Percentiles rank a stretch among this genome's conserved stretches.
Conservation (phyloP, 2,797 vertebrate species). For the Sitta carolinensis region DNA sequence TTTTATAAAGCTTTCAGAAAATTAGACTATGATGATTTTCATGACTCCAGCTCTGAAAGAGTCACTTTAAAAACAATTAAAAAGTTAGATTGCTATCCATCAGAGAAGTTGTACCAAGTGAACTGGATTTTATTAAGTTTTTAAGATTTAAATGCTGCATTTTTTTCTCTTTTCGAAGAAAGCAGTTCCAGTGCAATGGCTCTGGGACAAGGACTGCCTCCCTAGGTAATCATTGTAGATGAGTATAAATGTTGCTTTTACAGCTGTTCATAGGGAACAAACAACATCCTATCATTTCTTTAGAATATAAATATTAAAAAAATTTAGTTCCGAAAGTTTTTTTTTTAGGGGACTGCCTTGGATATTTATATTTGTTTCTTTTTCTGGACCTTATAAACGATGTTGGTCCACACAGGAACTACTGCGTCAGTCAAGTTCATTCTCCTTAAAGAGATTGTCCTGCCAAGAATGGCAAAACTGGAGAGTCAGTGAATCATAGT, state of each 20-base stretch:
- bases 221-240: background rate
- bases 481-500: slow-evolving; percentile 30
- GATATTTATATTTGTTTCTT: background rate
- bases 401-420: slow-evolving; percentile 7
- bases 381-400: background rate
- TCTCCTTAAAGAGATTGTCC: slow-evolving; percentile 23
- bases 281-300: background rate
- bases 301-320: background rate
- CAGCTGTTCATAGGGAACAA: slow-evolving; percentile 33
- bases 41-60: slow-evolving; percentile 48
- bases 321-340: background rate
- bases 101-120: slow-evolving; percentile 35
- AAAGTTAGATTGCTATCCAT: slow-evolving; percentile 40
- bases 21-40: slow-evolving; percentile 69
- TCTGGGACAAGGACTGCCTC: slow-evolving; percentile 35
- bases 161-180: slow-evolving; percentile 50
- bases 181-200: slow-evolving; percentile 14
- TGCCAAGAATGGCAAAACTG: background rate
- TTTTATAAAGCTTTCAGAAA: slow-evolving; percentile 73
- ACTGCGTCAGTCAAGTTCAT: slow-evolving; percentile 16
- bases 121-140: slow-evolving; percentile 53
- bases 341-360: background rate
- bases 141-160: slow-evolving; percentile 26
- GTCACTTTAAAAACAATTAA: slow-evolving; percentile 66
- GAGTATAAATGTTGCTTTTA: slow-evolving; percentile 25